A percentile compares a stretch with the other conserved stretches of the same genome.
Evolutionary conservation across 2,113 vertebrate genomes (phyloP).

Genomic region (Ondatra zibethicus): DNA sequence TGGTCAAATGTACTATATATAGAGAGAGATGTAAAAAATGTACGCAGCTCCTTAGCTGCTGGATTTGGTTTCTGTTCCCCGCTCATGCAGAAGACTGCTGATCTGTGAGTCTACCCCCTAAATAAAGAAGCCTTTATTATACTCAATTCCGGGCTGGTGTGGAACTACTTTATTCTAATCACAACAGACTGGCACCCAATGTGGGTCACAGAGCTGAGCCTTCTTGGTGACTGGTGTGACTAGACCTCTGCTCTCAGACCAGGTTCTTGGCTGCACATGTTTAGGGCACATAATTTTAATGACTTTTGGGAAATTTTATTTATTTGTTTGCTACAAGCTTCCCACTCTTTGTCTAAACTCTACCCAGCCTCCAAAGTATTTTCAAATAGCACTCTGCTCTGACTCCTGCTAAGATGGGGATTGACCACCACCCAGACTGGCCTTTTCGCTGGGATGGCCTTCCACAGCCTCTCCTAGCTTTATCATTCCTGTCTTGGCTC

Average conservation of each 20-base stretch:
- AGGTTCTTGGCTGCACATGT: neutral
- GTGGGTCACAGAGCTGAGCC: neutral
- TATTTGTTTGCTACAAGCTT: neutral
- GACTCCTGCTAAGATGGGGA: slow-evolving; percentile 21
- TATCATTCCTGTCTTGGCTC: slow-evolving; percentile 21
- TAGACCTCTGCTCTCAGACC: fast-evolving
- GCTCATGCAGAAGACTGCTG: too few species aligned
- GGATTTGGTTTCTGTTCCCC: too few species aligned
- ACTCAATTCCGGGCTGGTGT: too few species aligned
- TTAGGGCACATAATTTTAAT: neutral
- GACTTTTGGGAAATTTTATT: neutral
- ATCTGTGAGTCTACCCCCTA: too few species aligned
- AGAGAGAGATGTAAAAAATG: too few species aligned
- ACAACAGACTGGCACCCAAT: too few species aligned
- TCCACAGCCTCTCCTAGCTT: neutral
- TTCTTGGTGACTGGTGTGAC: neutral
- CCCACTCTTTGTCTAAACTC: slow-evolving; percentile 18
- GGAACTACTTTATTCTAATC: too few species aligned
- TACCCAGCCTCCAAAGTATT: slow-evolving; percentile 33
- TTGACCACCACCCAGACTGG: slow-evolving; percentile 52
- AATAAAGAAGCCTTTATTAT: too few species aligned
- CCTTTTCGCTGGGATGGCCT: slow-evolving; percentile 19
- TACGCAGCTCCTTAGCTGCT: too few species aligned
- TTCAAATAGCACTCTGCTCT: slow-evolving; percentile 7
- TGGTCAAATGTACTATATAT: too few species aligned